Evolutionary conservation across 2,113 vertebrate species (phyloP).

Genomic region (Heterotis niloticus): DNA sequence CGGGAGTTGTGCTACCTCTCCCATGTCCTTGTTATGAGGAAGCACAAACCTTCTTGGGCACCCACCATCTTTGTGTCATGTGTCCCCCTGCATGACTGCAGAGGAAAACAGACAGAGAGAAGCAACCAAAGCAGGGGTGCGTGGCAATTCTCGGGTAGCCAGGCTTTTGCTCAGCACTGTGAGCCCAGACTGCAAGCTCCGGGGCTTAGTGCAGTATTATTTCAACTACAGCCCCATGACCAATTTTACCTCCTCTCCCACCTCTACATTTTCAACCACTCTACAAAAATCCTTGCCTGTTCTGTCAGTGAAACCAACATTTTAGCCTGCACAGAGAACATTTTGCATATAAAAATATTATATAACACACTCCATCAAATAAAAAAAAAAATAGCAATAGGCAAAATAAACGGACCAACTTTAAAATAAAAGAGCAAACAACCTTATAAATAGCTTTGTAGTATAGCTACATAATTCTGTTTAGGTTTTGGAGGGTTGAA

Average conservation of each 20-base stretch:
- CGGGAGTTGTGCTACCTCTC: constrained; percentile 4
- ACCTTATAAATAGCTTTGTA: neutral
- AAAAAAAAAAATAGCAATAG: neutral
- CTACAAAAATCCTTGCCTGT: neutral
- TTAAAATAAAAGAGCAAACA: neutral
- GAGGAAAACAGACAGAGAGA: neutral
- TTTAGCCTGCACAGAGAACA: neutral
- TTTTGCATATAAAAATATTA: neutral
- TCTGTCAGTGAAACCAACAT: neutral
- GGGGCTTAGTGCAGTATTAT: neutral
- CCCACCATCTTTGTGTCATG: neutral
- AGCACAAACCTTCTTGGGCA: too few species aligned
- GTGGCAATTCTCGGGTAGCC: neutral
- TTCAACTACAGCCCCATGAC: neutral
- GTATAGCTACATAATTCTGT: neutral
- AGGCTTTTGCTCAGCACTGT: neutral
- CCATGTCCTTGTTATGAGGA: constrained; percentile 18
- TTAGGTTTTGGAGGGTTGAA: too few species aligned
- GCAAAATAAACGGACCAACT: neutral
- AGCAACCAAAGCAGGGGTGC: neutral
- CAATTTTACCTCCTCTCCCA: neutral
- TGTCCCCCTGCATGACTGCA: constrained; percentile 2
- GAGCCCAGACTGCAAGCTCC: neutral
- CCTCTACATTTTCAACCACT: constrained; percentile 2
- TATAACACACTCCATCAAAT: neutral